A percentile compares a stretch with the other conserved stretches of the same genome.
phyloP scores from a whole-genome alignment of 1,140 invertebrate genomes.

The Oncopodura yosiiana region DNA sequence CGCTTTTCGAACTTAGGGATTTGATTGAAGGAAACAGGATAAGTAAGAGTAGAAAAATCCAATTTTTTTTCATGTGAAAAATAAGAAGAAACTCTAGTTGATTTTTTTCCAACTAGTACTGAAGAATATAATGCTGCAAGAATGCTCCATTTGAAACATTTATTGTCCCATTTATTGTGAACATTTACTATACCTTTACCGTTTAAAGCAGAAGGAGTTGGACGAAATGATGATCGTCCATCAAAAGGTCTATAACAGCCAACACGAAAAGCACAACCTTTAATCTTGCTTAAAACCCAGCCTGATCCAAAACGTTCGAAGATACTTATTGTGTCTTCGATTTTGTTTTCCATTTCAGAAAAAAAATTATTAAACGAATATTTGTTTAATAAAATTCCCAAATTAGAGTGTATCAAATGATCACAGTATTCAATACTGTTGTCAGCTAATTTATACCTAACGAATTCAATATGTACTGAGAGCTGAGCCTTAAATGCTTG shows the following conservation, averaged over 20 bases:
- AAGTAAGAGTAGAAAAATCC: background rate
- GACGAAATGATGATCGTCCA: background rate
- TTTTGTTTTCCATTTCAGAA: background rate
- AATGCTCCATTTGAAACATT: constrained; percentile 9
- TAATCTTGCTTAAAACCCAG: background rate
- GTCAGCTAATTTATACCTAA: no score
- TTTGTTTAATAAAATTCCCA: no score
- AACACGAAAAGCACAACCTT: background rate
- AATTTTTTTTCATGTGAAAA: no score
- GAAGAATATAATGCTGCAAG: background rate
- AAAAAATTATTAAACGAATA: background rate
- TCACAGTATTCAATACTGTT: no score
- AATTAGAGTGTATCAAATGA: no score
- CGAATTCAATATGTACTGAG: no score
- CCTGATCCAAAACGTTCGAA: background rate
- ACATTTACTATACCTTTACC: constrained; percentile 4
- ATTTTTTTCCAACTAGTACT: background rate
- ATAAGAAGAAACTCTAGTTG: background rate
- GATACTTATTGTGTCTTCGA: background rate
- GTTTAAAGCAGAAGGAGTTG: background rate
- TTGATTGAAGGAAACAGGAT: background rate
- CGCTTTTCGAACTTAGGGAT: constrained; percentile 3
- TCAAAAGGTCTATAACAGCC: background rate
- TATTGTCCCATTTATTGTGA: background rate
- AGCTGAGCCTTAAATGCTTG: no score